phyloP scores from a whole-genome alignment of 2,797 vertebrate species.

The Tachyglossus aculeatus region DNA sequence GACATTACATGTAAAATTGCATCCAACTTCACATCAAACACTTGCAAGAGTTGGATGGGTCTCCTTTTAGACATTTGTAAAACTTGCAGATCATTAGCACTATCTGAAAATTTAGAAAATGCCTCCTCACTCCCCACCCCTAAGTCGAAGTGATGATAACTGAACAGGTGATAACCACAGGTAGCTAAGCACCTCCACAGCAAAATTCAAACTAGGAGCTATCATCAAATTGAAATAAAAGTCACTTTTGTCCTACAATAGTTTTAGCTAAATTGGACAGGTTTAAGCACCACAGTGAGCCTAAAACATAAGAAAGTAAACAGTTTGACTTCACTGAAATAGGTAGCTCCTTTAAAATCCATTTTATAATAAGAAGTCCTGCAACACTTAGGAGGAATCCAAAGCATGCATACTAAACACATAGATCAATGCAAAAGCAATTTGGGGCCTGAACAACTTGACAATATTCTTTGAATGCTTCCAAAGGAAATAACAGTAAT shows the following conservation, averaged over 20 bases:
- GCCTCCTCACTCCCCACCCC: no score
- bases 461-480: neutral
- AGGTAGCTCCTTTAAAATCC: neutral
- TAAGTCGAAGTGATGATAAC: neutral
- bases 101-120: constrained; percentile 21
- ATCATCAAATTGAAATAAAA: neutral
- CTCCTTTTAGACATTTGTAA: neutral
- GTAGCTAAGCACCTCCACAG: constrained; percentile 3
- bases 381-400: neutral
- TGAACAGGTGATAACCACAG: neutral
- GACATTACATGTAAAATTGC: neutral
- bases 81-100: constrained; percentile 4
- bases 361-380: neutral
- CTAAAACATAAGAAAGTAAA: neutral
- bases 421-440: neutral
- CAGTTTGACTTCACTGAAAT: constrained; percentile 4
- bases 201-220: constrained; percentile 25
- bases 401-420: neutral
- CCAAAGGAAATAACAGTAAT: neutral
- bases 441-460: neutral
- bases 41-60: neutral
- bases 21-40: neutral
- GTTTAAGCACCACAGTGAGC: neutral
- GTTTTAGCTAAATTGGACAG: constrained; percentile 7
- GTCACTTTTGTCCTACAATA: neutral